Percentiles rank a stretch among this genome's conserved stretches.
Evolutionary conservation across 2,888 invertebrate genomes (phyloP).

Genomic region (Bellardia pandia): DNA sequence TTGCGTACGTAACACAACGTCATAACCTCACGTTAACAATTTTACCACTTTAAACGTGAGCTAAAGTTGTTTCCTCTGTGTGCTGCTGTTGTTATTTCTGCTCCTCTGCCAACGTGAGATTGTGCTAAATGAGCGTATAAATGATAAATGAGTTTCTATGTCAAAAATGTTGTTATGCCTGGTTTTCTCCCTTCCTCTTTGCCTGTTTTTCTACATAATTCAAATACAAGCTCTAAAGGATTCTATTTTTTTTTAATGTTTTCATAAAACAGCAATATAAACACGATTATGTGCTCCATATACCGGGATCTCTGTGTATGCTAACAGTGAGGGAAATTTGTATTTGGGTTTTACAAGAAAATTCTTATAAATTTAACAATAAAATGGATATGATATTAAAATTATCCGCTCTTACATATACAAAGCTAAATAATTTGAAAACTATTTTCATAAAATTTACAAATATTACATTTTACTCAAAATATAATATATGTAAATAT

Average conservation of each 20-base stretch:
- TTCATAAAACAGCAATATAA: slow-evolving; percentile 17
- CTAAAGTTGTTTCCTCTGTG: slow-evolving; percentile 25
- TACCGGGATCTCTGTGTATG: not conserved
- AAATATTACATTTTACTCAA: too few relatives aligned
- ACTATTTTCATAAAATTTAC: too few relatives aligned
- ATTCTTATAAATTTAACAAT: not conserved
- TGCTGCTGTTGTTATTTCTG: not conserved
- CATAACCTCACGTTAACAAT: slow-evolving; percentile 65
- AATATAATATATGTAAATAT: too few relatives aligned
- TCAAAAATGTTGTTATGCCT: slow-evolving; percentile 33
- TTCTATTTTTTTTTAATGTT: slow-evolving; percentile 11
- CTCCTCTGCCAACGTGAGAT: slow-evolving; percentile 45
- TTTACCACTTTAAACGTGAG: slow-evolving; percentile 60
- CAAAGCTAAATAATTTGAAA: too few relatives aligned
- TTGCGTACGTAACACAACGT: slow-evolving; percentile 68
- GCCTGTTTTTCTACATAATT: slow-evolving; percentile 14
- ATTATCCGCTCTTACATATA: too few relatives aligned
- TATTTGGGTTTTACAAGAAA: not conserved
- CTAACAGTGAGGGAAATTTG: not conserved
- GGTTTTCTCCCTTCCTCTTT: not conserved
- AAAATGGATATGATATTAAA: too few relatives aligned
- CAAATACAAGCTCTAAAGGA: slow-evolving; percentile 13
- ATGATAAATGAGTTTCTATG: slow-evolving; percentile 74
- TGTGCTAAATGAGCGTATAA: slow-evolving; percentile 72
- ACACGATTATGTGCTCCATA: slow-evolving; percentile 3